phyloP scores from a whole-genome alignment of 2,113 vertebrate genomes.

The Tonatia bakeri region DNA sequence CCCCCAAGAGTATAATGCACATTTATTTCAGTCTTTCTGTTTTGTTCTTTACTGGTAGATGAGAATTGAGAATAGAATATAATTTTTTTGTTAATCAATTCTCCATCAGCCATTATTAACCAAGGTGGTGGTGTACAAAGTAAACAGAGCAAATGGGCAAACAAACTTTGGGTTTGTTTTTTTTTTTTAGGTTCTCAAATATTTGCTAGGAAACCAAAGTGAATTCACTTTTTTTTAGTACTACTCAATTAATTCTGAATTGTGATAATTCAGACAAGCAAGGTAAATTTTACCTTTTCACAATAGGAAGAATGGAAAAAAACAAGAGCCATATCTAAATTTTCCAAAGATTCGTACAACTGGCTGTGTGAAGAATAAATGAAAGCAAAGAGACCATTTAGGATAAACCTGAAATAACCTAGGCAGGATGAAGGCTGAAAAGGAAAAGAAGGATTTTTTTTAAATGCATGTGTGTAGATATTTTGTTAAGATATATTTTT shows the following conservation, averaged over 20 bases:
- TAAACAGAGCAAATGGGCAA: neutral
- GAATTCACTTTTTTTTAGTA: neutral
- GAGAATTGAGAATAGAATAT: constrained; percentile 42
- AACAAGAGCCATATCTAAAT: neutral
- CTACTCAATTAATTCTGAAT: constrained; percentile 19
- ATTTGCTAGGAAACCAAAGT: constrained; percentile 20
- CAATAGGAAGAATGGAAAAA: neutral
- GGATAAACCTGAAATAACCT: neutral
- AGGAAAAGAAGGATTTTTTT: neutral
- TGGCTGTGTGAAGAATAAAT: neutral
- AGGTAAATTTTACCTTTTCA: constrained; percentile 13
- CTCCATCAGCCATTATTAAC: neutral
- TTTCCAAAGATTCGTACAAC: neutral
- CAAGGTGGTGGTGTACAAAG: neutral
- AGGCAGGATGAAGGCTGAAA: neutral
- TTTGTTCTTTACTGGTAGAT: constrained; percentile 25
- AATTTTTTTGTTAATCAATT: neutral
- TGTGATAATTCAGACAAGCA: constrained; percentile 1
- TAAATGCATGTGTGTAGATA: no score
- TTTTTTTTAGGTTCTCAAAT: neutral
- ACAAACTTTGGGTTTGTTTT: neutral
- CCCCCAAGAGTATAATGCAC: neutral
- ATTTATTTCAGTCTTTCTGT: constrained; percentile 47
- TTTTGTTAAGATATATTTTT: neutral
- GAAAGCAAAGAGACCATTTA: neutral